Evolutionary conservation across 1,140 invertebrate genomes (phyloP), one percentile per base, ranked within the genome.

Genomic region (Ptiloglossa arizonensis): DNA sequence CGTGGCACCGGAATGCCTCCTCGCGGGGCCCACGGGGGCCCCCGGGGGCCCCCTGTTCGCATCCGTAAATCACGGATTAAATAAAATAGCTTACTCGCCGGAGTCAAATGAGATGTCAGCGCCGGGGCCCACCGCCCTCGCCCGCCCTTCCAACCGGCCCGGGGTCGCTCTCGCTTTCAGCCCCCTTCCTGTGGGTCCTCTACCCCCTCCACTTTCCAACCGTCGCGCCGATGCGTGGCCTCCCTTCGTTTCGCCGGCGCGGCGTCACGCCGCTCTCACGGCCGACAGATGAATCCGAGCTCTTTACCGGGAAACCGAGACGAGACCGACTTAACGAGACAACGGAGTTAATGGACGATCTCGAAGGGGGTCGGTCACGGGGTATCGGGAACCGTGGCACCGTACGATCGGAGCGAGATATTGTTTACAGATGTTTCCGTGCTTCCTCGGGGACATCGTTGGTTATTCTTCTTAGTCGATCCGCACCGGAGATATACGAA

Each of bases 81-180:
- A 86, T 86, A 85, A 86, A 86, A 86, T 85, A 79, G 84, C 82
- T 71, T 79, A 68, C 69, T 72, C 46, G 83, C 79, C 68, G 81
- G 84, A 86, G 84, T 85, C 80, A 86, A 86, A 86, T 86, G 84
- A 86, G 82, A 85, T 79, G 83, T 86, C 84, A 85, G 82, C 73
- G 82, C 73, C 35, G 66, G 24, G 77, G 73, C 82, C 82, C 82
- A 81, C 83, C 83, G 69, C 83, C 79, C 79, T 85, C 77, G 82
- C 64, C 76, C 52, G 38, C 27, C 48, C 64, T 44, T 69, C 50
- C 52, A 67, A 56, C 81, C n/a, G n/a, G n/a, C n/a, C n/a, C n/a
- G n/a, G 79, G 79, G 82, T 80, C 75, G 54, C 66, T 80, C 81
- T 83, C 64, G 52, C 75, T 74, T 70, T 69, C 73, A 71, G 69